Conservation (phyloP, 53 echinoderm and acorn worm species). For the Temnopleurus reevesii region DNA sequence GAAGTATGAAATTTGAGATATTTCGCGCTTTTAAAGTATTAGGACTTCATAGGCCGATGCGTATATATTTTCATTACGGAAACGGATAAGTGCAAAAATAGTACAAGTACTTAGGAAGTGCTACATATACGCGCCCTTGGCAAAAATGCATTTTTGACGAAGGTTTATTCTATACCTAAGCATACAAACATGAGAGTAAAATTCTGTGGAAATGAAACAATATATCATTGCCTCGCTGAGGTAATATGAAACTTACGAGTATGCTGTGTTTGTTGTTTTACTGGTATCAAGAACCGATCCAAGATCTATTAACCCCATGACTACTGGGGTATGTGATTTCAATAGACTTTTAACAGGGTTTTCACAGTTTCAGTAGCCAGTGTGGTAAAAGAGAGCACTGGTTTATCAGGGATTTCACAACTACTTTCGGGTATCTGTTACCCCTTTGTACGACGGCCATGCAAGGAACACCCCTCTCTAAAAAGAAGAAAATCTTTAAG, state of each 20-base stretch:
- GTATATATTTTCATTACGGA: background rate
- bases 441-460: too few relatives aligned
- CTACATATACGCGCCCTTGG: background rate
- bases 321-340: too few relatives aligned
- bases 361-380: too few relatives aligned
- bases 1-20: conserved; percentile 9
- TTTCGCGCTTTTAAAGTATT: conserved; percentile 42
- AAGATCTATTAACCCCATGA: too few relatives aligned
- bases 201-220: background rate
- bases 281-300: too few relatives aligned
- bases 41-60: background rate
- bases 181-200: background rate
- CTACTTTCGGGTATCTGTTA: too few relatives aligned
- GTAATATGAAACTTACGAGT: background rate
- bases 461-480: too few relatives aligned
- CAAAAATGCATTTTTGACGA: background rate
- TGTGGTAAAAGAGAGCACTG: too few relatives aligned
- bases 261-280: too few relatives aligned
- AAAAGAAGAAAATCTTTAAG: too few relatives aligned
- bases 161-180: background rate
- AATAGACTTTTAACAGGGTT: too few relatives aligned
- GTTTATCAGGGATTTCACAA: too few relatives aligned
- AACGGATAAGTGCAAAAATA: background rate
- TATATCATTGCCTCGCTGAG: background rate
- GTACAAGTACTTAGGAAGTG: background rate